Evolutionary conservation across 2,113 vertebrate species (phyloP), one percentile per base, ranked within the genome.

Genomic region (Anoura caudifer): DNA sequence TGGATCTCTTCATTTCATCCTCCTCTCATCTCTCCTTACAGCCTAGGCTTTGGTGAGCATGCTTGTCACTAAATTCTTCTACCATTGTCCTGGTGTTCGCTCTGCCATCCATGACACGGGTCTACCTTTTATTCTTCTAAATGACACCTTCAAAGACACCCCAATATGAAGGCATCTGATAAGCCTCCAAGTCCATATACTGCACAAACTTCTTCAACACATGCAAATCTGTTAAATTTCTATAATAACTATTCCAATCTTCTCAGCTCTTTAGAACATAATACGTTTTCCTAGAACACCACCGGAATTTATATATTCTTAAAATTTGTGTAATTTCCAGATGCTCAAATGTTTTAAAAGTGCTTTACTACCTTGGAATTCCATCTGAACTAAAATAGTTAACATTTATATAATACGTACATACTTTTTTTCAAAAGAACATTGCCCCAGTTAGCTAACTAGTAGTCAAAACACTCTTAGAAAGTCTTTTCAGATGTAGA

Each of bases 371-470:
- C 33, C 20, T 96, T 22, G 6, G 26, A 59, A 50, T 93, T 88
- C 26, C 38, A 92, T 93, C 17, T 88, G 41, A 93, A 90, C 75
- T 87, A 90, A 73, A 89, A 85, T 41, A 76, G 31, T 96, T 94
- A 95, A 87, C 22, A 90, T 95, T 91, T 92, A 28, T 76, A 52
- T 61, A 47, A 79, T 36, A 36, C 24, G 45, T 47, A 6, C 54
- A n/a, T 14, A 47, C 36, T 3, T 76, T 81, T 41, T 75, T 52
- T 15, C n/a, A n/a, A 36, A 94, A 91, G 59, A 56, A 36, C 31
- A 91, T 63, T 91, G 54, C 19, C 5, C 33, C 81, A 92, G 33
- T 94, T 96, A 96, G 54, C 12, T 72, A 95, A 85, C 4, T 38
- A 73, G 54, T 31, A 0, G 89, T 91, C 61, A 75, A 67, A 75